Evolutionary conservation across 1,140 invertebrate genomes (phyloP).

Genomic region (Pogonomyrmex barbatus): DNA sequence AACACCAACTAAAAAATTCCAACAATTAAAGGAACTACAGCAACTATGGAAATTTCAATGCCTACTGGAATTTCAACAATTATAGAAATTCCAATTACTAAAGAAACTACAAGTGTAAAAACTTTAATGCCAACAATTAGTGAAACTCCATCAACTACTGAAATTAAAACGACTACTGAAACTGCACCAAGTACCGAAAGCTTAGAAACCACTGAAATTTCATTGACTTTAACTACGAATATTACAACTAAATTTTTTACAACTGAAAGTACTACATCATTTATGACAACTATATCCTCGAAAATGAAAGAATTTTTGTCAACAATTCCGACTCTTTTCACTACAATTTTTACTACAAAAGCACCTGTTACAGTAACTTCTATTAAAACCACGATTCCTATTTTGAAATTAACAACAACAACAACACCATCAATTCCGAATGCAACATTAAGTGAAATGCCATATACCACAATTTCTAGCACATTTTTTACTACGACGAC

Average conservation of each 20-base stretch:
- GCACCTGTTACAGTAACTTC: conserved; percentile 1
- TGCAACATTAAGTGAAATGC: conserved; percentile 14
- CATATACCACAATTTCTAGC: background rate
- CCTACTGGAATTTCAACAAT: background rate
- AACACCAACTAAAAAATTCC: background rate
- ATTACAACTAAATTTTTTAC: background rate
- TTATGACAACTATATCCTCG: background rate
- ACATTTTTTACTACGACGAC: background rate
- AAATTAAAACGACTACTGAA: background rate
- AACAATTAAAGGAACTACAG: background rate
- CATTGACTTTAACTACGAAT: background rate
- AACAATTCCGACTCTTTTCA: background rate
- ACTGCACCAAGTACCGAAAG: background rate
- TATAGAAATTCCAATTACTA: background rate
- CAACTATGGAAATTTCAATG: background rate
- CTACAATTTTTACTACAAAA: background rate
- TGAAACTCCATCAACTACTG: background rate
- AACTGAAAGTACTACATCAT: background rate
- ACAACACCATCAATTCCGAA: background rate
- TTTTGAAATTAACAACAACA: background rate
- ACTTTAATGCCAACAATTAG: background rate
- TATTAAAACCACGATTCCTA: background rate
- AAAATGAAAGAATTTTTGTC: conserved; percentile 3
- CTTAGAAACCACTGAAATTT: background rate
- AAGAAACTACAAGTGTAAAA: background rate